phyloP scores from a whole-genome alignment of 2,797 vertebrate genomes.

The Taeniopygia guttata region DNA sequence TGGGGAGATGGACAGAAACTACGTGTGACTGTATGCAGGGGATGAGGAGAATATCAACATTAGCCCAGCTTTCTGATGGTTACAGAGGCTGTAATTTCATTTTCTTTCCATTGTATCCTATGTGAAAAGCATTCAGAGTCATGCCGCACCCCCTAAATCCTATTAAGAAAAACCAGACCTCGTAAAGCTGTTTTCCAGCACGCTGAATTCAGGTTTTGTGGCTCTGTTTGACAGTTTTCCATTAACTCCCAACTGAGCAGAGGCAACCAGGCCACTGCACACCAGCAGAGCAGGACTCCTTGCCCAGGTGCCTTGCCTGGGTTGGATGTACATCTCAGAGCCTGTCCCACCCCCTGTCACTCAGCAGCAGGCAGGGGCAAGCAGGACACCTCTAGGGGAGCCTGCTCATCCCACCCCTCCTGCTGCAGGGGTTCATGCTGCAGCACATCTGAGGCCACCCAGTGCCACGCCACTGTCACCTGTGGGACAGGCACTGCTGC shows the following conservation, averaged over 20 bases:
- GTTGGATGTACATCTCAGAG: rapidly evolving
- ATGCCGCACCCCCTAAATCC: not conserved
- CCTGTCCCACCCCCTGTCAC: not conserved
- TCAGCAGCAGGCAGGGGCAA: not conserved
- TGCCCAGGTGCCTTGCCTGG: not conserved
- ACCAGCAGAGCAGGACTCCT: not conserved
- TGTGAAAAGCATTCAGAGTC: not conserved
- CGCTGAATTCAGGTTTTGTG: not conserved
- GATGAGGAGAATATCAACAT: not conserved
- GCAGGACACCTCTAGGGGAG: not conserved
- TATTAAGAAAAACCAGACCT: not conserved
- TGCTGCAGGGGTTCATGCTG: not conserved
- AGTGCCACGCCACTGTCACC: rapidly evolving
- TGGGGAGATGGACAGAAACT: not conserved
- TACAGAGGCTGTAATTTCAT: not conserved
- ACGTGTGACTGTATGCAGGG: not conserved
- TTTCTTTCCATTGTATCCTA: not conserved
- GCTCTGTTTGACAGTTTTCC: not conserved
- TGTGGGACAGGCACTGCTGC: rapidly evolving
- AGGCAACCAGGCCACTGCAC: not conserved
- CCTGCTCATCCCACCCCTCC: not conserved
- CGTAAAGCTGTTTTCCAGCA: not conserved
- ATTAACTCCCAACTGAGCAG: not conserved
- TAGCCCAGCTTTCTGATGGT: not conserved
- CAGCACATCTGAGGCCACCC: not conserved